Base-by-base conservation (phyloP, 2,888 invertebrate species). In the Carterocephalus palaemon region DNA sequence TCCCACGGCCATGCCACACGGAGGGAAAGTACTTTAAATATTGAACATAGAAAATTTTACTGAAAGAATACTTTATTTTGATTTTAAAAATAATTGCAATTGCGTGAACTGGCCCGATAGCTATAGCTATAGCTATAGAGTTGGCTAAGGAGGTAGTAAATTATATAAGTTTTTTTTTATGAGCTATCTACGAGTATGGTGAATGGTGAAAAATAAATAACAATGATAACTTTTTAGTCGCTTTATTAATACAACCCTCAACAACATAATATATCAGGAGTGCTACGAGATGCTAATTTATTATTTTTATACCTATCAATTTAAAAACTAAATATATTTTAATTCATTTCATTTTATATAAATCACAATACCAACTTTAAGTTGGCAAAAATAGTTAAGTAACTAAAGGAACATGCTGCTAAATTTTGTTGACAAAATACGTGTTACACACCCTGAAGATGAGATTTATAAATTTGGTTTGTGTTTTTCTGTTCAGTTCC, bases 361-460 rank as follows among this genome's bases (percentile, higher is more conserved):
- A 83, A 86, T 84, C 84, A 85, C 85, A 85, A 79, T 76, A 77
- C 64, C 85, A 86, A 85, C 85, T 85, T 84, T 78, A 47, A 85
- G 85, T 83, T 80, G 83, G 78, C 69, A 70, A 79, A 80, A 73
- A 56, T 60, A 57, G 59, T 58, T 54, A 62, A 66, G 58, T 62
- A 65, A 66, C 59, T 62, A 65, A 67, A 67, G 63, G 67, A 64
- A 67, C 65, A 60, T 57, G 61, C 54, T 52, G 53, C 62, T 58
- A 56, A 51, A 52, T 48, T 52, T 59, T 52, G 49, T 38, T 47
- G 52, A 48, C 46, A 51, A 54, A 46, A 52, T 47, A 52, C 52
- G 64, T 66, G 64, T 65, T 62, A 57, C 52, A 66, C 62, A 68
- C 64, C 52, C 47, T 40, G 51, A 54, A 57, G 48, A 46, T 49